Evolutionary conservation across 1,140 invertebrate species (phyloP).

Genomic region (Drosophila quadrilineata): DNA sequence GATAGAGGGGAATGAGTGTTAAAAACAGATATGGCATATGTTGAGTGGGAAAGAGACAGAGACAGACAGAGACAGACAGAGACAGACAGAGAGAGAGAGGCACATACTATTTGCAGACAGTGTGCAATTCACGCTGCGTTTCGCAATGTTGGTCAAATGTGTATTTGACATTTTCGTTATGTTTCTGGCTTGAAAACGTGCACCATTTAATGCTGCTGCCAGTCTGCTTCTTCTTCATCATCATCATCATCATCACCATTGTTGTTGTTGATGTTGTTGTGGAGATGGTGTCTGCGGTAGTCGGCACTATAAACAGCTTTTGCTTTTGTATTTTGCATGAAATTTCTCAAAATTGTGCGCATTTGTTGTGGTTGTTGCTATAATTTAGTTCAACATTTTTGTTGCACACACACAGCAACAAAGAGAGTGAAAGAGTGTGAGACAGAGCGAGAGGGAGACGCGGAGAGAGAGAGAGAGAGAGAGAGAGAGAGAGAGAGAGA

Average conservation of each 20-base stretch:
- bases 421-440: background rate
- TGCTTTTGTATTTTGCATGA: constrained; percentile 71
- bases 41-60: background rate
- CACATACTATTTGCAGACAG: constrained; percentile 4
- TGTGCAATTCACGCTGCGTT: constrained; percentile 40
- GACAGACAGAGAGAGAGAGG: background rate
- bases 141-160: constrained; percentile 62
- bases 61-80: background rate
- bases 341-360: constrained; percentile 70
- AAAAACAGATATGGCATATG: no score
- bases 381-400: constrained; percentile 74
- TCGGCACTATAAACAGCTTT: constrained; percentile 40
- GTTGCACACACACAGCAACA: constrained; percentile 33
- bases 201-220: constrained; percentile 60
- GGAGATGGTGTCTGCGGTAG: constrained; percentile 32
- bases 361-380: constrained; percentile 74
- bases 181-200: constrained; percentile 52
- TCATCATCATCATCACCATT: background rate
- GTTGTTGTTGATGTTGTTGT: constrained; percentile 7
- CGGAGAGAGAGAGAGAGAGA: background rate
- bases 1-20: no score
- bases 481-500: no score
- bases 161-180: constrained; percentile 76
- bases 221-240: constrained; percentile 10
- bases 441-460: background rate